A percentile compares a stretch with the other conserved stretches of the same genome.
phyloP scores from a whole-genome alignment of 2,797 vertebrate genomes.

The Decapterus maruadsi region DNA sequence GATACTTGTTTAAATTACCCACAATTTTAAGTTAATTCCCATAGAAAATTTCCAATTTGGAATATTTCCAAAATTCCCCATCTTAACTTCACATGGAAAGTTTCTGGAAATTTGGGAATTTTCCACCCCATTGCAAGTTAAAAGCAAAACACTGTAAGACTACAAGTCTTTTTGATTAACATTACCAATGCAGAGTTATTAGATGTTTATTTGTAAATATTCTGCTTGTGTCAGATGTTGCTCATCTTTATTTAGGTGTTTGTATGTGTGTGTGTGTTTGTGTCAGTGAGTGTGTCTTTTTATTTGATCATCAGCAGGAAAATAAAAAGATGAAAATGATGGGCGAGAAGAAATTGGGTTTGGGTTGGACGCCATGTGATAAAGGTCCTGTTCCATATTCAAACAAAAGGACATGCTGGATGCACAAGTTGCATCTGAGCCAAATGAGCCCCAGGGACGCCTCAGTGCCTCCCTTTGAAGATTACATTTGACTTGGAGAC shows the following conservation, averaged over 20 bases:
- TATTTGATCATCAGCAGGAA: slow-evolving; percentile 8
- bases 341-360: neutral
- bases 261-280: neutral
- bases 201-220: neutral
- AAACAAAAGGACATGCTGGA: slow-evolving; percentile 44
- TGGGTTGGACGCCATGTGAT: slow-evolving; percentile 26
- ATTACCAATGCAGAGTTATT: too few relatives aligned
- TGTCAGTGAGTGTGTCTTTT: neutral
- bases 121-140: too few relatives aligned
- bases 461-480: slow-evolving; percentile 67
- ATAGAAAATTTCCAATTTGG: too few relatives aligned
- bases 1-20: too few relatives aligned
- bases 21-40: too few relatives aligned
- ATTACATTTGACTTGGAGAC: slow-evolving; percentile 56
- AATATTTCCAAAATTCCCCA: too few relatives aligned
- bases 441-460: slow-evolving; percentile 33
- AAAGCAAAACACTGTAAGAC: too few relatives aligned
- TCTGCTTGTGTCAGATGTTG: neutral
- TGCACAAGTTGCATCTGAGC: slow-evolving; percentile 18
- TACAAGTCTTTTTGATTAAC: too few relatives aligned
- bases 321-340: slow-evolving; percentile 20
- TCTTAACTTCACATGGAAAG: too few relatives aligned
- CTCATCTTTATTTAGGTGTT: neutral
- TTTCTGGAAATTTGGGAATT: too few relatives aligned
- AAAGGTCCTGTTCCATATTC: slow-evolving; percentile 46